Percentiles rank a stretch among this genome's conserved stretches.
phyloP scores from a whole-genome alignment of 30 jellyfish, hydroid and myxozoan genomes.

The Calvadosia cruxmelitensis region DNA sequence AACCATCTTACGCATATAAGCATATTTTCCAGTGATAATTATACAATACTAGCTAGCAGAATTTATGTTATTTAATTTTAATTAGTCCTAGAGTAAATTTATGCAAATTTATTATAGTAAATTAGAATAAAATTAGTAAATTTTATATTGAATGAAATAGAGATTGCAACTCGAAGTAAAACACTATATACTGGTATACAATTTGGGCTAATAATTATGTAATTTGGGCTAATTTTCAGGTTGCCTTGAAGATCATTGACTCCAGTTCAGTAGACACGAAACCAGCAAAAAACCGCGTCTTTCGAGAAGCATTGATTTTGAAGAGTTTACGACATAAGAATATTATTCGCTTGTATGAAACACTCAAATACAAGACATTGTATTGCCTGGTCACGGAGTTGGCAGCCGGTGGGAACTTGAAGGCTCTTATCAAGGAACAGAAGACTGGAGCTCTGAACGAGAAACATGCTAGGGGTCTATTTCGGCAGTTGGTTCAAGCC shows the following conservation, averaged over 20 bases:
- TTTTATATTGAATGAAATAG: too few species aligned
- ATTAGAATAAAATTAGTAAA: too few species aligned
- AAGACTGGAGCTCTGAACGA: conserved; percentile 31
- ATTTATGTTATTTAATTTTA: too few species aligned
- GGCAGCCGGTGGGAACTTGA: conserved; percentile 57
- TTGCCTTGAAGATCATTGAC: conserved; percentile 54
- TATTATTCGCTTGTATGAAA: conserved; percentile 43
- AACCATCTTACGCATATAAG: too few species aligned
- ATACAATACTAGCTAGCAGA: too few species aligned
- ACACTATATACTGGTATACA: too few species aligned
- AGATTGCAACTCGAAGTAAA: too few species aligned
- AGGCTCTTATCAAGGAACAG: conserved; percentile 41
- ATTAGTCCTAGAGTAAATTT: too few species aligned
- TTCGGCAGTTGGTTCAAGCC: conserved; percentile 48
- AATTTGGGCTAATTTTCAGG: too few species aligned
- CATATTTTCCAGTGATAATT: too few species aligned
- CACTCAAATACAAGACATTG: conserved; percentile 19
- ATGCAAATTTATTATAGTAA: too few species aligned
- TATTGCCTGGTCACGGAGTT: conserved; percentile 67
- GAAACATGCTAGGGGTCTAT: conserved; percentile 22
- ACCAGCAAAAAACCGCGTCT: conserved; percentile 15
- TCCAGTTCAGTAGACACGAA: conserved; percentile 25
- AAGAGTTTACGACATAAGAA: conserved; percentile 46
- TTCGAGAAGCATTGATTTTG: conserved; percentile 54
- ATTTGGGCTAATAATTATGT: too few species aligned